These are phyloP conservation scores for Tryphoninae sp. DNA, from an alignment of 2,888 invertebrate genomes.

Conservation along the genomic window DNA sequence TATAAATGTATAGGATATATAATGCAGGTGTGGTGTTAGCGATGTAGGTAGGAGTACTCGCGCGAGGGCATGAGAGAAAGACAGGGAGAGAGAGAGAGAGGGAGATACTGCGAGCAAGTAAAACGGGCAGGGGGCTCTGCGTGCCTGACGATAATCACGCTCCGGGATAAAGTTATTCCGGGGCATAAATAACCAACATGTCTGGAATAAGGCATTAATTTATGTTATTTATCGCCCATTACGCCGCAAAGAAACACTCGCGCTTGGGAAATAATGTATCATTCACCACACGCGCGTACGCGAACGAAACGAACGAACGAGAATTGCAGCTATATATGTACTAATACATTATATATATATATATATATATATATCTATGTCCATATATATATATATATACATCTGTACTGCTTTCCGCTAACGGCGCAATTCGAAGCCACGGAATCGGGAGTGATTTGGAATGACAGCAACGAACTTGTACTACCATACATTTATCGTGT, in stretches of 20 bases:
- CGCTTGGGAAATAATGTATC: conserved; percentile 80
- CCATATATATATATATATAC: conserved; percentile 19
- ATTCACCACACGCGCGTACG: conserved; percentile 79
- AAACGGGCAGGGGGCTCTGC: conserved; percentile 72
- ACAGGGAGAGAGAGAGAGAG: conserved; percentile 66
- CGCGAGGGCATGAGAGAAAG: conserved; percentile 48
- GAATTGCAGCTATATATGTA: conserved; percentile 43
- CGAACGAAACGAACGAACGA: conserved; percentile 61
- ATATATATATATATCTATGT: conserved; percentile 12
- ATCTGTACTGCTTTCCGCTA: conserved; percentile 38
- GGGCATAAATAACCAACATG: conserved; percentile 80
- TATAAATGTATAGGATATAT: neutral
- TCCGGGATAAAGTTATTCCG: conserved; percentile 80
- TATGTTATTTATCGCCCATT: conserved; percentile 81
- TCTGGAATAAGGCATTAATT: conserved; percentile 81
- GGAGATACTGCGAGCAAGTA: conserved; percentile 55
- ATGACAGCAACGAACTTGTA: conserved; percentile 74
- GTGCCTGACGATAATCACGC: conserved; percentile 80
- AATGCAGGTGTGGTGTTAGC: conserved; percentile 48
- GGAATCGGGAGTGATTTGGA: conserved; percentile 77
- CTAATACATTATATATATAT: conserved; percentile 13
- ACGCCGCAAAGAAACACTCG: conserved; percentile 80
- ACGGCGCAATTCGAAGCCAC: conserved; percentile 67
- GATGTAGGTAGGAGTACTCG: conserved; percentile 45
- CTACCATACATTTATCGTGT: conserved; percentile 56